Evolutionary conservation across 2,797 vertebrate species (phyloP), one percentile per base, ranked within the genome.

Genomic region (Falco rusticolus): DNA sequence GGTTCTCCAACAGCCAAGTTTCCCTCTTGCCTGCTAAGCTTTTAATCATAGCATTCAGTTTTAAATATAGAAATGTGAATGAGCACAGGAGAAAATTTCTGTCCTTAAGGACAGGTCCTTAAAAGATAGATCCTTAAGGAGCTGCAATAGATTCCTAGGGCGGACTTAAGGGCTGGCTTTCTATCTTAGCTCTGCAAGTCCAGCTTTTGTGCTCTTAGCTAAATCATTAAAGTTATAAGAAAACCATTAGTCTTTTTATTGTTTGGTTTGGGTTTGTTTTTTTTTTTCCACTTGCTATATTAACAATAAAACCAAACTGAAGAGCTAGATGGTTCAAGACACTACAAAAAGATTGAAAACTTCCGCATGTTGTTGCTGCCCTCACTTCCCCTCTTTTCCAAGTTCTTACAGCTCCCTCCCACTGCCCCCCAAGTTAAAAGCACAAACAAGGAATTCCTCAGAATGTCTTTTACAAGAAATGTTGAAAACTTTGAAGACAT

Each of bases 401-500:
- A 43, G 20, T 53, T 64, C 59, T 61, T 69, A 63, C 13, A 83
- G 8, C 45, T 94, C 43, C 34, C 45, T 94, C 68, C 76, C 47
- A 29, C 45, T 92, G 76, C 37, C 53, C 77, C 74, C 53, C 41
- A 47, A 51, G 33, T 64, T 94, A 90, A 96, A 94, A 89, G 89
- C 41, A 68, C 64, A 93, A 83, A 87, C 72, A 39, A 91, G 64
- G 85, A 94, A 95, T 96, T 94, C 93, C 75, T 79, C 70, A 94
- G 93, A 94, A 97, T 96, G 37, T 68, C 68, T 87, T 96, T 95
- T 91, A 93, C 43, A 70, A 90, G 77, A 83, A 91, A 94, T 87
- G 94, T 60, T 94, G 89, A 95, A 97, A 96, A 96, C 94, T 93
- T 95, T 96, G 93, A 96, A 96, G 94, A 88, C 83, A 93, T 97